These are phyloP conservation scores for Oncorhynchus mykiss DNA, from an alignment of 2,113 vertebrate species.

Conservation along the genomic window DNA sequence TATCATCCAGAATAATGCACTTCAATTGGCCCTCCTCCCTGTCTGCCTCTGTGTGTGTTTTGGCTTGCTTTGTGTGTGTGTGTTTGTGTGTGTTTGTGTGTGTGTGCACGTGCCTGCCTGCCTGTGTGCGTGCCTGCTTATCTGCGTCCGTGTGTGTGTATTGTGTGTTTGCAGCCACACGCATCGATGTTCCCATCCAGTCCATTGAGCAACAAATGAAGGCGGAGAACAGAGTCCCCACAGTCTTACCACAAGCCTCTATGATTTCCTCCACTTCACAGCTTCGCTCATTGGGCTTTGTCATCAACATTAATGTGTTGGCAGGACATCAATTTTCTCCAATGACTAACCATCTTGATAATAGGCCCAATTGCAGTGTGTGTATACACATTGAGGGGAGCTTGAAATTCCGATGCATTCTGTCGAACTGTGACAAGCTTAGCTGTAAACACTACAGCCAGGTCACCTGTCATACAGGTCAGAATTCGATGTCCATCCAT, in stretches of 20 bases:
- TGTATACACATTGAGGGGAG: not conserved
- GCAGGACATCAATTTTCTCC: constrained; percentile 44
- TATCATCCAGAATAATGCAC: constrained; percentile 58
- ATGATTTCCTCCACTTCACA: constrained; percentile 20
- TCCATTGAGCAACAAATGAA: constrained; percentile 55
- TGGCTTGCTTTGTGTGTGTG: constrained; percentile 8
- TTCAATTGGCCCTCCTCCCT: constrained; percentile 38
- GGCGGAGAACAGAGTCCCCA: constrained; percentile 9
- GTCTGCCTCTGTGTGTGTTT: constrained; percentile 13
- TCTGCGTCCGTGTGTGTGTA: not conserved
- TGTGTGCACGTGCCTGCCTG: not conserved
- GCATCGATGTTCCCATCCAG: constrained; percentile 25
- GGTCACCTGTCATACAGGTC: too few relatives aligned
- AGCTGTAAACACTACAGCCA: not conserved
- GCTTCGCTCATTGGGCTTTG: constrained; percentile 42
- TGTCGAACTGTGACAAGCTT: not conserved
- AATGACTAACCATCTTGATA: constrained; percentile 57
- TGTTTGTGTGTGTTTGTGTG: not conserved
- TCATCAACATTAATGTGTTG: constrained; percentile 59
- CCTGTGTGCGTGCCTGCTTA: not conserved
- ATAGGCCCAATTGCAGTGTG: constrained; percentile 36
- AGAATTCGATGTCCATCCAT: too few relatives aligned
- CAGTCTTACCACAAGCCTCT: constrained; percentile 25
- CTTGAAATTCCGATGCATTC: not conserved
- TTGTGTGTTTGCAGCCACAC: not conserved